Evolutionary conservation across 1,140 invertebrate species (phyloP).

Genomic region (Aphidius ervi): DNA sequence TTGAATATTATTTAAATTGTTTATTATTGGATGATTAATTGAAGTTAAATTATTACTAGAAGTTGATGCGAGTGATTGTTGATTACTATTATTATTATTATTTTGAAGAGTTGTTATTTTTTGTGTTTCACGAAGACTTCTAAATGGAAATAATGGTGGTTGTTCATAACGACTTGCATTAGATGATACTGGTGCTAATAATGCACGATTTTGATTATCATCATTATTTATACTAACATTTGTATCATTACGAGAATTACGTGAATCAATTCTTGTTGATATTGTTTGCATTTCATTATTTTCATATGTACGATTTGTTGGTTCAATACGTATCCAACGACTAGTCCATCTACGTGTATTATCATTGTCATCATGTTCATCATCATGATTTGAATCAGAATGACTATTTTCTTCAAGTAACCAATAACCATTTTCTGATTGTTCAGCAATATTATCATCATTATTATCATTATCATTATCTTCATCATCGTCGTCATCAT

Average conservation of each 20-base stretch:
- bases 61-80: no score
- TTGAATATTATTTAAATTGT: no score
- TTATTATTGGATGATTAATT: no score
- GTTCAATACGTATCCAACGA: constrained; percentile 43
- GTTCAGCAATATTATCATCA: constrained; percentile 33
- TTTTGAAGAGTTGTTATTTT: not conserved
- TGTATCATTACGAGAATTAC: not conserved
- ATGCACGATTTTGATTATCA: constrained; percentile 19
- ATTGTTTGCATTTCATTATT: not conserved
- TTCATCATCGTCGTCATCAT: not conserved
- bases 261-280: not conserved
- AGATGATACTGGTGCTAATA: constrained; percentile 36
- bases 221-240: not conserved
- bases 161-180: constrained; percentile 40
- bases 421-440: constrained; percentile 48
- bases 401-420: constrained; percentile 46
- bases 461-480: constrained; percentile 12
- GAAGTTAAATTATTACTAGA: no score
- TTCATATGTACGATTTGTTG: constrained; percentile 26
- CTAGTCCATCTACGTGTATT: constrained; percentile 33
- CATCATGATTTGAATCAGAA: constrained; percentile 40
- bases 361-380: constrained; percentile 19
- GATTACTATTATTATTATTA: no score
- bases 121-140: constrained; percentile 37
- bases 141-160: constrained; percentile 40